phyloP scores from a whole-genome alignment of 2,888 invertebrate species.

The Zonitis immaculata region DNA sequence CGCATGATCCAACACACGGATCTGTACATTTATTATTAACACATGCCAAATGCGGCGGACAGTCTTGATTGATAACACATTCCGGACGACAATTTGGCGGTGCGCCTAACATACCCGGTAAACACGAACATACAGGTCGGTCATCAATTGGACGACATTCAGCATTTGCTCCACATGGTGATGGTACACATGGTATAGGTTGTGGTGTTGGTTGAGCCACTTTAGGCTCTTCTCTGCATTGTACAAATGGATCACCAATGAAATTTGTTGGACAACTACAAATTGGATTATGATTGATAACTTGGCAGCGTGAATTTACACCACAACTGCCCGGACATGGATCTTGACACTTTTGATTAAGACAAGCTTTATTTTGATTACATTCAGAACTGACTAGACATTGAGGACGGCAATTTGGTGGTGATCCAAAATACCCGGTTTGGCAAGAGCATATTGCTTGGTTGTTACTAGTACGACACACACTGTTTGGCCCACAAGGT shows the following conservation, averaged over 20 bases:
- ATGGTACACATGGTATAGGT: slow-evolving; percentile 64
- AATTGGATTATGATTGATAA: slow-evolving; percentile 59
- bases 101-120: slow-evolving; percentile 69
- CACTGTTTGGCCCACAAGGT: slow-evolving; percentile 59
- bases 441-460: slow-evolving; percentile 61
- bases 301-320: slow-evolving; percentile 55
- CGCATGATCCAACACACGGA: slow-evolving; percentile 72
- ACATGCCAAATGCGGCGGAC: slow-evolving; percentile 69
- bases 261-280: slow-evolving; percentile 58
- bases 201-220: slow-evolving; percentile 35
- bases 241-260: slow-evolving; percentile 58
- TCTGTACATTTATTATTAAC: slow-evolving; percentile 67
- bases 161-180: slow-evolving; percentile 66
- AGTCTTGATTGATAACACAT: slow-evolving; percentile 74
- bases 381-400: slow-evolving; percentile 60
- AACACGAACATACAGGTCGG: slow-evolving; percentile 68
- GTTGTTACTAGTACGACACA: slow-evolving; percentile 54
- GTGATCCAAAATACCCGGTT: slow-evolving; percentile 55
- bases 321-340: slow-evolving; percentile 61
- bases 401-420: slow-evolving; percentile 58
- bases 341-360: slow-evolving; percentile 59
- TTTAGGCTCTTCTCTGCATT: slow-evolving; percentile 43
- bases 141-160: slow-evolving; percentile 61
- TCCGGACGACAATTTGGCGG: slow-evolving; percentile 76
- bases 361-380: slow-evolving; percentile 56